phyloP scores from a whole-genome alignment of 2,888 invertebrate genomes.

The Dryocosmus kuriphilus region DNA sequence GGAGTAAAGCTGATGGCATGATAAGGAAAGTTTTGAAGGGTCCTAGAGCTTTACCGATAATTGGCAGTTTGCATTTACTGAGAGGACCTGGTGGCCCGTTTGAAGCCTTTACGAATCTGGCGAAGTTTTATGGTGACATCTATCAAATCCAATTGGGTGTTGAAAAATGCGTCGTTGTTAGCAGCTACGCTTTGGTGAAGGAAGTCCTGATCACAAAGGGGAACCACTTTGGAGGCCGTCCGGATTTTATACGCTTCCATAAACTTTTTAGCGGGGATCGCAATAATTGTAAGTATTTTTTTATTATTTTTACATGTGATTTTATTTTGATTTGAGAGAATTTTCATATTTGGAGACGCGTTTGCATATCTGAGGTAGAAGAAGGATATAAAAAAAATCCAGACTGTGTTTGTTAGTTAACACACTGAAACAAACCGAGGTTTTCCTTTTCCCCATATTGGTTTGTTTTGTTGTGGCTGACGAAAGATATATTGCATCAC shows the following conservation, averaged over 20 bases:
- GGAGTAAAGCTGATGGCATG: conserved; percentile 7
- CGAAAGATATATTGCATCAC: not conserved
- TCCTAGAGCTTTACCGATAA: conserved; percentile 80
- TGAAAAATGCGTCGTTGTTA: conserved; percentile 86
- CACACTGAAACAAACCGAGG: not conserved
- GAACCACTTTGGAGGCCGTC: conserved; percentile 89
- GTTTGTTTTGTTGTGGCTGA: not conserved
- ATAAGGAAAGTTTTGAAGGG: conserved; percentile 55
- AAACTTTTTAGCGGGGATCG: conserved; percentile 90
- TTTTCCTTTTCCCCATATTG: not conserved
- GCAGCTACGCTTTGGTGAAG: conserved; percentile 84
- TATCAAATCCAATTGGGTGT: conserved; percentile 85
- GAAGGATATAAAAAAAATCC: not conserved
- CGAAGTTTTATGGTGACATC: conserved; percentile 86
- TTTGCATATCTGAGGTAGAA: not conserved
- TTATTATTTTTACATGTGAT: not conserved
- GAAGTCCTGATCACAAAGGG: conserved; percentile 90
- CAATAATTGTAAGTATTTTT: conserved; percentile 88
- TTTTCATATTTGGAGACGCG: not conserved
- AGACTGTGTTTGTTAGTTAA: not conserved
- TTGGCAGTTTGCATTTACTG: conserved; percentile 86
- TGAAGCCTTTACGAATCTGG: conserved; percentile 84
- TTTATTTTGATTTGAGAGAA: not conserved
- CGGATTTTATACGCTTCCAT: conserved; percentile 89
- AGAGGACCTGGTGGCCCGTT: conserved; percentile 84